Conservation (phyloP, 2,113 vertebrate species). For the Apistogramma diplotaenia region DNA sequence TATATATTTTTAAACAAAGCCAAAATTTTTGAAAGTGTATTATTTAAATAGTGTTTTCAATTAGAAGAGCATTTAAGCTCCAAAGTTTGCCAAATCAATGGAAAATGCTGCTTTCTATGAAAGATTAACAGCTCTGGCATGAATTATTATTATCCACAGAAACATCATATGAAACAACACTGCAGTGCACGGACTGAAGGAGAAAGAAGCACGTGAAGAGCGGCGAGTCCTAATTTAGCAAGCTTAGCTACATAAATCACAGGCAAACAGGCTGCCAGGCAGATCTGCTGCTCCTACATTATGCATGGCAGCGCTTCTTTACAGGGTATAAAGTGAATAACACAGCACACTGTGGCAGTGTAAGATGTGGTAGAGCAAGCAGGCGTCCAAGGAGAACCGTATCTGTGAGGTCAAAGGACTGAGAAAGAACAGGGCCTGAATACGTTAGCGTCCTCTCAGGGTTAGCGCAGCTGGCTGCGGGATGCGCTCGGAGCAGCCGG, state of each 20-base stretch:
- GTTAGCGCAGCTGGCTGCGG: constrained; percentile 44
- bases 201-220: constrained; percentile 1
- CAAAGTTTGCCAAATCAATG: constrained; percentile 46
- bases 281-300: constrained; percentile 64
- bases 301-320: constrained; percentile 60
- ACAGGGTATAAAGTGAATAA: constrained; percentile 55
- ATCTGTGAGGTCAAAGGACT: constrained; percentile 61
- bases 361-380: constrained; percentile 66
- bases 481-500: constrained; percentile 26
- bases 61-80: not conserved
- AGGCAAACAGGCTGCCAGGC: constrained; percentile 48
- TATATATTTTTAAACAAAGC: not conserved
- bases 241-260: constrained; percentile 47
- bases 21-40: not conserved
- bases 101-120: not conserved
- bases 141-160: not conserved
- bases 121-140: not conserved
- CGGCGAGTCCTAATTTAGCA: not conserved
- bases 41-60: not conserved
- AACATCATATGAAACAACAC: not conserved
- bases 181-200: not conserved
- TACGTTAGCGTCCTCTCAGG: constrained; percentile 59
- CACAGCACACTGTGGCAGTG: constrained; percentile 57
- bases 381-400: constrained; percentile 66
- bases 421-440: constrained; percentile 47